These are phyloP conservation scores for Aphaenogaster floridana DNA, from an alignment of 1,140 invertebrate genomes.

Conservation along the genomic window DNA sequence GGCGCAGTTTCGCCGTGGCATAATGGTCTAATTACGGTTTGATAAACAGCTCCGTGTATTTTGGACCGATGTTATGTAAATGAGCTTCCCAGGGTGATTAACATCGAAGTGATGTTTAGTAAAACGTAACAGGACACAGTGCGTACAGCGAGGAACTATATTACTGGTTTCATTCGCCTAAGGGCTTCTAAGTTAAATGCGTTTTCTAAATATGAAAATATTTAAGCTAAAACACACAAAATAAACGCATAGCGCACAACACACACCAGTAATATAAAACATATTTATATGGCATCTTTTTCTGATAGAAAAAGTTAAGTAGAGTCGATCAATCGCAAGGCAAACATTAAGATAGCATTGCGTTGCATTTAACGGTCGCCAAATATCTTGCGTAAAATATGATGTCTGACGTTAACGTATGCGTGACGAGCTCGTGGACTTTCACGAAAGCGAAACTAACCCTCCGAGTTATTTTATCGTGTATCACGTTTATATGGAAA, in stretches of 20 bases:
- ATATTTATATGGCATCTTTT: background rate
- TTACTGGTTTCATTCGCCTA: background rate
- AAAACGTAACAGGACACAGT: conserved; percentile 17
- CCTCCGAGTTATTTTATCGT: conserved; percentile 44
- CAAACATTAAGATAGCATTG: background rate
- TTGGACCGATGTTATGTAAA: conserved; percentile 50
- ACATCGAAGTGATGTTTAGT: conserved; percentile 51
- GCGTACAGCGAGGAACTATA: background rate
- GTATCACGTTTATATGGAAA: conserved; percentile 65
- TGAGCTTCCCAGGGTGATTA: conserved; percentile 36
- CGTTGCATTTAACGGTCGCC: background rate
- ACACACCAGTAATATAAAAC: background rate
- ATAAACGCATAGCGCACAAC: background rate
- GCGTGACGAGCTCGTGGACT: conserved; percentile 39
- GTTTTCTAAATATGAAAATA: background rate
- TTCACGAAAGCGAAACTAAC: conserved; percentile 38
- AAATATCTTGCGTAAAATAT: conserved; percentile 12
- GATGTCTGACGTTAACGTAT: conserved; percentile 28
- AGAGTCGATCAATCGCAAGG: background rate
- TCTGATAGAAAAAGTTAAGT: conserved; percentile 2
- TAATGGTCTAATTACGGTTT: conserved; percentile 53
- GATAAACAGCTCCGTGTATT: conserved; percentile 58
- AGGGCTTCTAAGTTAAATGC: background rate
- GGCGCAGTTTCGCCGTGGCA: background rate
- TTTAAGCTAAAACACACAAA: background rate